Base-by-base conservation (phyloP, 2,888 invertebrate genomes). In the Amblyteles armatorius region DNA sequence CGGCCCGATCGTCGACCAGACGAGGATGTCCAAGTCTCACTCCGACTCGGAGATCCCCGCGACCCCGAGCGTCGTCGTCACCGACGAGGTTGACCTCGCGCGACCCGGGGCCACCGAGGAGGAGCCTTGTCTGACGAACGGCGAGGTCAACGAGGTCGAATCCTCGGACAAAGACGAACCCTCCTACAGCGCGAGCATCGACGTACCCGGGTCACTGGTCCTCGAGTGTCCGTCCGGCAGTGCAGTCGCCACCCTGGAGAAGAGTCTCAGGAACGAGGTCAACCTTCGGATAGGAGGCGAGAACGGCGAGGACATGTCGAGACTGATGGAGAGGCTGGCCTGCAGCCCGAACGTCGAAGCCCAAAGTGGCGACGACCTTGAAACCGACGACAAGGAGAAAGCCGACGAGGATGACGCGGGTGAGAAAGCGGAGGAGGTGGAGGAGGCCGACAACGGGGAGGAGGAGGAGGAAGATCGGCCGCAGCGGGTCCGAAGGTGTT, bases 401-500 rank as follows among this genome's bases (percentile, higher is more conserved):
- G 68, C 65, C 33, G 19, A 44, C 9, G 60, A 67, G 6, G 19
- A 13, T 6, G 36, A 33, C 9, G 72, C 78, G 33, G 87, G 78
- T 9, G 85, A 80, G 3, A 69, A 33, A 26, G 80, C 69, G 52
- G 48, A 57, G 63, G 48, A 50, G 44, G 3, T 13, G 44, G 3
- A 11, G 44, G 60, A 40, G 26, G 36, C 19, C 6, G 29, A 74
- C 0, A 88, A 86, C 6, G 60, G 68, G 9, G 74, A 79, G 9
- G 90, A 90, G 2, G 90, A 90, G 2, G 94, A 94, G 11, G 94
- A 96, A 72, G 95, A 95, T 82, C 94, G 95, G 83, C 96, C 96
- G 0, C 96, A 96, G 83, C 95, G 97, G 85, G 95, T 98, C 7
- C 94, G 97, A 82, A 95, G 98, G 87, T 97, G 97, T 92, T 98